Conservation (phyloP, 1,140 invertebrate species). For the Diachasma alloeum region DNA sequence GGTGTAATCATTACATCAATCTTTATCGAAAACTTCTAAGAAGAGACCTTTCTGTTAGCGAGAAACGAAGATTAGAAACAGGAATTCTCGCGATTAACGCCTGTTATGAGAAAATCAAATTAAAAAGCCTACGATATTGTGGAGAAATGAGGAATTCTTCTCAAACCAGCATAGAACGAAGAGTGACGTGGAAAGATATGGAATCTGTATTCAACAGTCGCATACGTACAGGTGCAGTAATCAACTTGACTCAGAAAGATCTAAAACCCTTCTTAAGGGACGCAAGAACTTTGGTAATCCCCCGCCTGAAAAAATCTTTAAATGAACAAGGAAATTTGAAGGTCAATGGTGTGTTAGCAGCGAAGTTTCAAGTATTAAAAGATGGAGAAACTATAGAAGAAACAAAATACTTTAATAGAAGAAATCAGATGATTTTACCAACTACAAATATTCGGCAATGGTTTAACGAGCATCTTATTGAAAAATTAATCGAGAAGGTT, state of each 20-base stretch:
- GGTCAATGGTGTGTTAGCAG: constrained; percentile 26
- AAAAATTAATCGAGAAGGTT: too few relatives aligned
- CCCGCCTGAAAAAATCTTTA: constrained; percentile 27
- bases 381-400: constrained; percentile 27
- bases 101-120: background rate
- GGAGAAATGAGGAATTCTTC: background rate
- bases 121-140: background rate
- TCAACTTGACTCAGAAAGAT: constrained; percentile 36
- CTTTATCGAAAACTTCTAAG: background rate
- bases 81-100: background rate
- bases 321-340: constrained; percentile 20
- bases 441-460: constrained; percentile 26
- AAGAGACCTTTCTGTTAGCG: background rate
- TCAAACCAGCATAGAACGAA: background rate
- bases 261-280: constrained; percentile 29
- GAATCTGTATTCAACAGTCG: constrained; percentile 20
- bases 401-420: constrained; percentile 33
- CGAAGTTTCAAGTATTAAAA: constrained; percentile 28
- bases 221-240: constrained; percentile 28
- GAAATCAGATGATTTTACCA: constrained; percentile 27
- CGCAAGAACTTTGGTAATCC: constrained; percentile 17
- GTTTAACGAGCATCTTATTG: too few relatives aligned
- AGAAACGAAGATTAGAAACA: background rate
- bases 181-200: constrained; percentile 29
- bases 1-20: background rate